Evolutionary conservation across 2,888 invertebrate genomes (phyloP), one percentile per base, ranked within the genome.

Genomic region (Diloba caeruleocephala): DNA sequence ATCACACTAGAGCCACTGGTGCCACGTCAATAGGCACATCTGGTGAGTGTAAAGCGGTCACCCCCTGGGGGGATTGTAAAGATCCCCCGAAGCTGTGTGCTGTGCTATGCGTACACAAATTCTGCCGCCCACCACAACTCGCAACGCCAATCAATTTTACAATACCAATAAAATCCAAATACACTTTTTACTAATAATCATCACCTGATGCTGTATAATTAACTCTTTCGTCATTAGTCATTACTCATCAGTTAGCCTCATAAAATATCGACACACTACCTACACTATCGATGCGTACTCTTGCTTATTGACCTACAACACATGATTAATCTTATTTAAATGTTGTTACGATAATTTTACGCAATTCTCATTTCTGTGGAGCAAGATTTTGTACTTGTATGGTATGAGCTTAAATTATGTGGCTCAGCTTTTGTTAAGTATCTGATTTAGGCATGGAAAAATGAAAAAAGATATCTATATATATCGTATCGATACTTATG

Each of bases 221-320:
- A 53, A 60, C 12, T 7, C 3, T 8, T 60, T 36, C n/a, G n/a
- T n/a, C n/a, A n/a, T n/a, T 32, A 39, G 19, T 4, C 60, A 59
- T 14, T 17, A 9, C 19, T 46, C 45, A 60, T 60, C 60, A 19
- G 17, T 9, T 8, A 15, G 12, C 26, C 31, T 45, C 45, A 31
- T 37, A 36, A 32, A 34, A 14, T 53, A 41, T 25, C n/a, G 7
- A 13, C 23, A 23, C 15, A 12, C 29, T 14, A n/a, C n/a, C n/a
- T n/a, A n/a, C n/a, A n/a, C 8, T n/a, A 29, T 58, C 34, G 59
- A 52, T 52, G 44, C 39, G 19, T 15, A 42, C 13, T 10, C n/a
- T 14, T 56, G 49, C 12, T n/a, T 53, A 41, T 36, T 58, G 53
- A 60, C 58, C 53, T 39, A 54, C 21, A 28, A 44, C 52, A 13